Base-by-base conservation (phyloP, 2,113 vertebrate species). In the Marmota monax region DNA sequence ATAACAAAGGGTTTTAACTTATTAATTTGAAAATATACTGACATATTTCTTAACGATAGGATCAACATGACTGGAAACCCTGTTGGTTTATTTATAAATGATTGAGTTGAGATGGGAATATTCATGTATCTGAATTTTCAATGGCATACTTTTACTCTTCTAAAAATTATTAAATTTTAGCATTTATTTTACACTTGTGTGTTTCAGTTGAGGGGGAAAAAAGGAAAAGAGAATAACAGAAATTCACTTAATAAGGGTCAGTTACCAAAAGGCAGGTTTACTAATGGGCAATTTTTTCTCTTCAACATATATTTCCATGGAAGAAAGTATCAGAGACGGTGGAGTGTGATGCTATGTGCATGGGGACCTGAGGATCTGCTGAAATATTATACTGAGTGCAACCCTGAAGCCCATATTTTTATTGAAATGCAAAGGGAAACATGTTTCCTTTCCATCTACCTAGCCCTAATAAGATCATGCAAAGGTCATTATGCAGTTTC, bases 1-100 rank as follows among this genome's bases (percentile, higher is more conserved):
- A 56, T 91, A 72, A 48, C 51, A 53, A 32, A 85, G 18, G 17
- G 9, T 65, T 85, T 61, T 70, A 48, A 34, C 1, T 70, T 51
- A 80, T 87, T 92, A 53, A 89, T 80, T 80, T 92, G 67, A 92
- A 58, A 87, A 82, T 48, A 72, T 23, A 51, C 7, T 32, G 22
- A 74, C 22, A 61, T 78, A 51, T 82, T 72, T 94, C 23, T 84
- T 48, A 87, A 79, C 63, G 77, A 48, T 9, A 34, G 29, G 34
- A 45, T 70, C 4, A 9, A 70, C 34, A 29, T 32, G 69, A 5
- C 32, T 90, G 32, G 32, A 70, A 90, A 70, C 61, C 16, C 29
- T 69, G 23, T 48, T 58, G 12, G 10, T 69, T 73, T 83, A 56
- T 84, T 77, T 78, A 37, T 18, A 48, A 90, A 67, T 76, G 32